Base-by-base conservation (phyloP, 2,797 vertebrate genomes). In the Novumbra hubbsi region DNA sequence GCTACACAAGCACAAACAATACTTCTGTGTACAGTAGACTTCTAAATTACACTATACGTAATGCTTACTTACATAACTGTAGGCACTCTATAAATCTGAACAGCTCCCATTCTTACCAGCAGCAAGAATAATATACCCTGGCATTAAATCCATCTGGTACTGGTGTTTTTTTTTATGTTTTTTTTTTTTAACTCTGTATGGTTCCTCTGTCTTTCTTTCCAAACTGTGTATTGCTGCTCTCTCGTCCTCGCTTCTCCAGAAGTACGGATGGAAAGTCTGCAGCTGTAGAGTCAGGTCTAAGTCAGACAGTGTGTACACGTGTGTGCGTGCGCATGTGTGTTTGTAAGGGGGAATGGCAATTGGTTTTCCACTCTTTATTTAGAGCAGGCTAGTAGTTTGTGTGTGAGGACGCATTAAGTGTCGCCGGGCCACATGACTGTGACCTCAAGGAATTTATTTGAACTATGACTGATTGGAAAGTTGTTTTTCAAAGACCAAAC, bases 271-370 rank as follows among this genome's bases (percentile, higher is more conserved):
- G 55, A 48, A 63, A 63, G 34, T 60, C 16, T 64, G 71, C 24
- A 28, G 62, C 62, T 72, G 38, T 34, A 48, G 71, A 45, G 64
- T 62, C 68, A 17, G 27, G 16, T 11, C 15, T 64, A 14, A 14
- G 49, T 15, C 68, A 24, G 52, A 45, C 50, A 28, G 16, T 64
- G n/a, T 41, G 52, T 71, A 30, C 34, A 27, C 27, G 5, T 74
- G 52, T 71, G 21, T 28, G 27, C 24, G 55, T 64, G 28, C 55
- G 9, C 78, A 73, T 72, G 68, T 75, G 12, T 0, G 17, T 68
- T 34, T 68, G n/a, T 24, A 60, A 60, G 55, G 14, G 21, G 55
- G 21, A 60, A 14, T 4, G 11, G 9, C 55, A 60, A 60, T 60
- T 24, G 55, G 21, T 21, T 12, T 24, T 57, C 55, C 55, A 21